These are phyloP conservation scores for Pandemis corylana DNA, from an alignment of 2,888 invertebrate genomes.

Conservation along the genomic window DNA sequence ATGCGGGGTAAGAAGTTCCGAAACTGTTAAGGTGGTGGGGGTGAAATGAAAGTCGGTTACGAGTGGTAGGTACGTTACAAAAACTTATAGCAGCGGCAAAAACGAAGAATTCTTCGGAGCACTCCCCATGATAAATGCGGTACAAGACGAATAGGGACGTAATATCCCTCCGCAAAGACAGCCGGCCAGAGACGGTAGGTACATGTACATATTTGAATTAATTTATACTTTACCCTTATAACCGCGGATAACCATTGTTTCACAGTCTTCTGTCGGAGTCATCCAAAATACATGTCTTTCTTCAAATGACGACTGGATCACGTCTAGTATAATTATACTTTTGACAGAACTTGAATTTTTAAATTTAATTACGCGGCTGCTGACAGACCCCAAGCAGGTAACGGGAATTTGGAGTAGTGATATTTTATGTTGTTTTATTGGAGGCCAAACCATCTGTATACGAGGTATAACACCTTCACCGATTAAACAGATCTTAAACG, in stretches of 20 bases:
- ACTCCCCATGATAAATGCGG: too few species aligned
- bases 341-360: conserved; percentile 71
- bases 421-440: conserved; percentile 58
- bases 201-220: background rate
- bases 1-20: too few species aligned
- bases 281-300: conserved; percentile 71
- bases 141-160: too few species aligned
- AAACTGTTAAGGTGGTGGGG: too few species aligned
- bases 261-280: conserved; percentile 51
- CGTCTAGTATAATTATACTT: conserved; percentile 57
- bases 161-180: too few species aligned
- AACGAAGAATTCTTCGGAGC: too few species aligned
- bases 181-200: too few species aligned
- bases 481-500: conserved; percentile 74
- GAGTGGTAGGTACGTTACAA: too few species aligned
- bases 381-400: conserved; percentile 74
- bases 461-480: conserved; percentile 80
- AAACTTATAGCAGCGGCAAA: too few species aligned
- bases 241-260: conserved; percentile 54
- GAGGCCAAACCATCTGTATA: conserved; percentile 65
- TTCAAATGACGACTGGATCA: conserved; percentile 57
- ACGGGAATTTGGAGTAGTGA: conserved; percentile 67
- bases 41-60: too few species aligned
- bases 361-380: conserved; percentile 62
- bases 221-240: conserved; percentile 44